Evolutionary conservation across 2,888 invertebrate species (phyloP).

Genomic region (Anoncus sp.): DNA sequence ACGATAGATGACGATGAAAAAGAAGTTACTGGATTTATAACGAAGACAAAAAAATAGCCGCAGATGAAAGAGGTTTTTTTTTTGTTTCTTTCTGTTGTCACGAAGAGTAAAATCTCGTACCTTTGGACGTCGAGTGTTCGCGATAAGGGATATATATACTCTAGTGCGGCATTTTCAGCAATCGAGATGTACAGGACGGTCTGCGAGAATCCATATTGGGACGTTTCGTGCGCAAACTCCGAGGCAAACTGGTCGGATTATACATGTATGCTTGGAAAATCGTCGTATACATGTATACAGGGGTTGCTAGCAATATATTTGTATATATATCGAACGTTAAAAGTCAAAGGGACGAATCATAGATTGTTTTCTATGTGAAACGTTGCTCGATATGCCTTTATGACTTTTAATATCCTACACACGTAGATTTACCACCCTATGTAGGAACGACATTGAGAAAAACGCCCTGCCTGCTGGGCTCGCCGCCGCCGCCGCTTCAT

Average conservation of each 20-base stretch:
- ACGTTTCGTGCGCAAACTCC: conserved; percentile 76
- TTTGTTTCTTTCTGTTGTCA: not conserved
- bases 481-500: conserved; percentile 29
- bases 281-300: not conserved
- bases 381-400: not conserved
- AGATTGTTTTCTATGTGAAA: not conserved
- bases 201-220: conserved; percentile 76
- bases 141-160: conserved; percentile 48
- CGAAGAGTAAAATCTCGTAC: conserved; percentile 13
- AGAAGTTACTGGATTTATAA: not conserved
- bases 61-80: too few relatives aligned
- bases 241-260: conserved; percentile 31
- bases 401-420: not conserved
- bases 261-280: conserved; percentile 19
- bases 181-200: conserved; percentile 53
- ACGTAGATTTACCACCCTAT: not conserved
- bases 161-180: conserved; percentile 57
- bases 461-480: conserved; percentile 36
- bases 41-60: too few relatives aligned
- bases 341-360: not conserved
- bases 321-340: not conserved
- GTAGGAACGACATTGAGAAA: conserved; percentile 41
- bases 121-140: conserved; percentile 37
- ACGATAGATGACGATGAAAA: not conserved
- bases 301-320: not conserved